Evolutionary conservation across 2,888 invertebrate species (phyloP).

Genomic region (Eilema sororculum): DNA sequence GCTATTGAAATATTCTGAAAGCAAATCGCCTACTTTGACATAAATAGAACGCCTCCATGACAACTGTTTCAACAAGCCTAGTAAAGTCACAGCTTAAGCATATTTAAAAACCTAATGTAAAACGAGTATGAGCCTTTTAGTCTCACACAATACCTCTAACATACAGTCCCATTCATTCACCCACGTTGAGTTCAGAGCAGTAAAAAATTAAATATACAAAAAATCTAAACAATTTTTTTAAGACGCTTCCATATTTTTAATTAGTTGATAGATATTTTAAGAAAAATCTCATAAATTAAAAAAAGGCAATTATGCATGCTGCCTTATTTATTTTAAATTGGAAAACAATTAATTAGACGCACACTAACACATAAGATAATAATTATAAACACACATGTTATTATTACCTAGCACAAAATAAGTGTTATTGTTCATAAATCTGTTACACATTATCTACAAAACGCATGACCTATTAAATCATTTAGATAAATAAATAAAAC

Average conservation of each 20-base stretch:
- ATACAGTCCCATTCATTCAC: neutral
- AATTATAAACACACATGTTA: neutral
- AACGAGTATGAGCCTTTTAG: neutral
- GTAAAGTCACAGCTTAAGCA: neutral
- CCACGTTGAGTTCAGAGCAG: neutral
- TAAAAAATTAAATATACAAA: no score
- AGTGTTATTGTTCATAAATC: constrained; percentile 17
- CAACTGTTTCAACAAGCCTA: neutral
- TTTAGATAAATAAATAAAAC: constrained; percentile 42
- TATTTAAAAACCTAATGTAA: neutral
- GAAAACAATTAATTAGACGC: neutral
- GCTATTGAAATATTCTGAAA: neutral
- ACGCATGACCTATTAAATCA: constrained; percentile 44
- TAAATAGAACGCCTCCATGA: neutral
- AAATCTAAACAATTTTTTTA: no score
- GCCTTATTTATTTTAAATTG: neutral
- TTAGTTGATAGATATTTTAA: neutral
- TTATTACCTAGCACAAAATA: neutral
- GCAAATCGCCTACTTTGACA: neutral
- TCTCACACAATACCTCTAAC: neutral
- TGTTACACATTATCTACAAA: constrained; percentile 36
- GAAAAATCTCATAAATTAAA: neutral
- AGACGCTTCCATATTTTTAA: neutral
- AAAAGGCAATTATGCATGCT: neutral
- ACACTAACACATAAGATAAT: neutral